Evolutionary conservation across 2,797 vertebrate genomes (phyloP).

Genomic region (Iguana delicatissima): DNA sequence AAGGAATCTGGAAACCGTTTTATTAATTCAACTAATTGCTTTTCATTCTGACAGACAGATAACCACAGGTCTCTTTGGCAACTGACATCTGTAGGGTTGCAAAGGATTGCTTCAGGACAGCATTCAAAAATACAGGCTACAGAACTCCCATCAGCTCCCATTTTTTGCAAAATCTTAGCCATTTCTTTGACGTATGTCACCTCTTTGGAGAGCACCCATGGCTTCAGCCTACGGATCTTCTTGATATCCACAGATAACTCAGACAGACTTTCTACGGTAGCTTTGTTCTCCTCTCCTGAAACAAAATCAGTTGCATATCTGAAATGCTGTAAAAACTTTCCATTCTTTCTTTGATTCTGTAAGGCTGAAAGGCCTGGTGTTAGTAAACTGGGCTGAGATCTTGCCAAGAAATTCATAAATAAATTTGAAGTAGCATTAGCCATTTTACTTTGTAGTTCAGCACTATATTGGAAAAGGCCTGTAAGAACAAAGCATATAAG

Average conservation of each 20-base stretch:
- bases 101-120: slow-evolving; percentile 91
- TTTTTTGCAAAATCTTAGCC: slow-evolving; percentile 82
- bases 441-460: slow-evolving; percentile 35
- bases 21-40: slow-evolving; percentile 87
- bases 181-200: slow-evolving; percentile 87
- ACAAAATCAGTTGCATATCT: slow-evolving; percentile 51
- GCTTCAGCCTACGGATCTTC: slow-evolving; percentile 88
- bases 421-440: neutral
- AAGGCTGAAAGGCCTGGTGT: slow-evolving; percentile 4
- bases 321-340: slow-evolving; percentile 29
- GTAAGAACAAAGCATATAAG: slow-evolving; percentile 33
- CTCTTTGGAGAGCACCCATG: slow-evolving; percentile 89
- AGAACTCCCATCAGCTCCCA: slow-evolving; percentile 82
- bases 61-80: slow-evolving; percentile 88
- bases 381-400: slow-evolving; percentile 31
- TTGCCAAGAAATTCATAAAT: slow-evolving; percentile 51
- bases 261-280: slow-evolving; percentile 83
- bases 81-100: slow-evolving; percentile 82
- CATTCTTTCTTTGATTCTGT: slow-evolving; percentile 15
- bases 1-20: slow-evolving; percentile 94
- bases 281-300: slow-evolving; percentile 83
- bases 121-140: slow-evolving; percentile 87
- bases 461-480: slow-evolving; percentile 29
- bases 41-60: slow-evolving; percentile 85
- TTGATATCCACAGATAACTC: slow-evolving; percentile 88